These are phyloP conservation scores for Capitella teleta DNA, from an alignment of 1,140 invertebrate species.

Conservation along the genomic window DNA sequence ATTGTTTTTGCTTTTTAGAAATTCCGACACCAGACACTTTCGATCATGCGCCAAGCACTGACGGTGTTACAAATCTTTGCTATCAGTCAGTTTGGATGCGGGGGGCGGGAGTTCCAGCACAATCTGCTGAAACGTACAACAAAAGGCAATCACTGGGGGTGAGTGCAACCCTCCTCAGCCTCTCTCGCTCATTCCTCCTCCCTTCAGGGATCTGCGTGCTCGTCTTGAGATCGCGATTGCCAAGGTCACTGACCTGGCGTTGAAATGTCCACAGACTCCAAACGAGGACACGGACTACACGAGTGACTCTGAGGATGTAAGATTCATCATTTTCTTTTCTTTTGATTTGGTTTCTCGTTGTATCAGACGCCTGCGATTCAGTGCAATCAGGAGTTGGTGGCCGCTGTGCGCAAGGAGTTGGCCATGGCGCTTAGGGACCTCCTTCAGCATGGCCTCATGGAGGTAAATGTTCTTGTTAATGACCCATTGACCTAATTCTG, in stretches of 20 bases:
- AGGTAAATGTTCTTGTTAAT: no score
- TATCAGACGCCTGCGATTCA: conserved; percentile 43
- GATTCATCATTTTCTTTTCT: background rate
- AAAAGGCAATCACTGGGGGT: conserved; percentile 84
- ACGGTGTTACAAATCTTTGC: conserved; percentile 84
- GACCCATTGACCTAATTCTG: no score
- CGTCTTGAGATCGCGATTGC: conserved; percentile 80
- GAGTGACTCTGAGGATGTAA: conserved; percentile 52
- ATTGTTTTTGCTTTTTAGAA: conserved; percentile 13
- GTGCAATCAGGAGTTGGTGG: conserved; percentile 64
- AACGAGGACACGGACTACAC: conserved; percentile 14
- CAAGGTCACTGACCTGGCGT: conserved; percentile 54
- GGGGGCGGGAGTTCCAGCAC: conserved; percentile 56
- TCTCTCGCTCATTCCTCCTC: no score
- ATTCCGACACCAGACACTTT: conserved; percentile 30
- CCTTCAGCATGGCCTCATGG: conserved; percentile 81
- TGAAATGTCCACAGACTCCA: conserved; percentile 15
- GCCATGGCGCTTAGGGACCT: conserved; percentile 77
- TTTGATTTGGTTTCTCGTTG: background rate
- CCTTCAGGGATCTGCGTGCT: conserved; percentile 67
- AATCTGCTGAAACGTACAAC: conserved; percentile 74
- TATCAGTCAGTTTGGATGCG: conserved; percentile 80
- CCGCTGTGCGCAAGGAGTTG: conserved; percentile 80
- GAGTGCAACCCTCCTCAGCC: conserved; percentile 25
- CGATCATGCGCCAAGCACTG: conserved; percentile 70